A percentile compares a stretch with the other conserved stretches of the same genome.
phyloP scores from a whole-genome alignment of 2,113 vertebrate genomes.

The Neolamprologus variostigma region DNA sequence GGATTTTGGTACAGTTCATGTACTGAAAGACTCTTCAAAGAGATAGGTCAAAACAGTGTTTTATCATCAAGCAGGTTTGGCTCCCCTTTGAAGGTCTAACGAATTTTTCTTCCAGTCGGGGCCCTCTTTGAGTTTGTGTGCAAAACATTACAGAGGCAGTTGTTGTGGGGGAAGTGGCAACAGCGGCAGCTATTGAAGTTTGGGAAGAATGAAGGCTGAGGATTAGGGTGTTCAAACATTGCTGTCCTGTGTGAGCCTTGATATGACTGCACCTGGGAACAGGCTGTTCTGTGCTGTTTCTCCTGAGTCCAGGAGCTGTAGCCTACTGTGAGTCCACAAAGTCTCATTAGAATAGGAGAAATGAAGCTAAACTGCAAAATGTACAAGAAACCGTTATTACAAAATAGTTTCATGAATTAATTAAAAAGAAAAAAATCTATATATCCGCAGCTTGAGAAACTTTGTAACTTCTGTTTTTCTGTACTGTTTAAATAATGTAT shows the following conservation, averaged over 20 bases:
- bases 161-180: constrained; percentile 45
- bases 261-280: constrained; percentile 56
- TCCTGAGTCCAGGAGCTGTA: constrained; percentile 14
- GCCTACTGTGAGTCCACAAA: background rate
- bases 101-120: constrained; percentile 3
- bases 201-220: constrained; percentile 47
- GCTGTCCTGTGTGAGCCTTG: constrained; percentile 46
- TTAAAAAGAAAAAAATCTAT: background rate
- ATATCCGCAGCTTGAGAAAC: background rate
- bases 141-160: constrained; percentile 52
- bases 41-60: constrained; percentile 42
- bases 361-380: background rate
- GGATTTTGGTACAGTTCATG: constrained; percentile 5
- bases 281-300: constrained; percentile 16
- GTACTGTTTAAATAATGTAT: background rate
- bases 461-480: background rate
- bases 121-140: constrained; percentile 51
- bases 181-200: constrained; percentile 58
- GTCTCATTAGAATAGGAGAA: background rate
- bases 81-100: constrained; percentile 55
- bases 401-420: background rate
- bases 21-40: constrained; percentile 50
- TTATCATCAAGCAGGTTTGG: constrained; percentile 43
- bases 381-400: background rate
- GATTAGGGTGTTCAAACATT: constrained; percentile 64